Conservation (phyloP, 2,888 invertebrate genomes). For the Punctoribates punctum region DNA sequence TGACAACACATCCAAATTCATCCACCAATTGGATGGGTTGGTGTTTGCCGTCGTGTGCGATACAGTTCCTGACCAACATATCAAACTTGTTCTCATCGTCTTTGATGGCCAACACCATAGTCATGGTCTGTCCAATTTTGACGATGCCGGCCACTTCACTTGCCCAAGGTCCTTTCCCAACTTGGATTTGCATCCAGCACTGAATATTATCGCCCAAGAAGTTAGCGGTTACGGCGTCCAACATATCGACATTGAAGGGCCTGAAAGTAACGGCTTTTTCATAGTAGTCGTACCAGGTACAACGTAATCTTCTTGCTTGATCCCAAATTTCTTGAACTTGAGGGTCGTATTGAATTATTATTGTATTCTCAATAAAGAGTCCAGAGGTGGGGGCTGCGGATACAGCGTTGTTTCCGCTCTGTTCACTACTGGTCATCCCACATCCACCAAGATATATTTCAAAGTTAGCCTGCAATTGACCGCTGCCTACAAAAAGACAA, state of each 20-base stretch:
- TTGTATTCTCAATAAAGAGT: conserved; percentile 89
- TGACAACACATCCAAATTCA: conserved; percentile 85
- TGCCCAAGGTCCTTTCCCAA: conserved; percentile 95
- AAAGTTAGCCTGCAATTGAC: conserved; percentile 83
- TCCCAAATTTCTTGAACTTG: conserved; percentile 95
- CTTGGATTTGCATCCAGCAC: conserved; percentile 97
- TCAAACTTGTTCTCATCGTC: conserved; percentile 94
- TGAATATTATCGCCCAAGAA: conserved; percentile 91
- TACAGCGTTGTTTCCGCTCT: conserved; percentile 42
- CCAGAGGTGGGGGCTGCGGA: conserved; percentile 56
- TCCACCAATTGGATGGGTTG: conserved; percentile 89
- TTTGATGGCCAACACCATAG: conserved; percentile 91
- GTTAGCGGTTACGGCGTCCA: conserved; percentile 90
- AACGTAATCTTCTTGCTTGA: conserved; percentile 83
- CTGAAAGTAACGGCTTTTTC: conserved; percentile 91
- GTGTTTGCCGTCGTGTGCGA: conserved; percentile 88
- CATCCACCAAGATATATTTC: conserved; percentile 90
- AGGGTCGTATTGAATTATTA: conserved; percentile 84
- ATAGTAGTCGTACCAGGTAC: conserved; percentile 95
- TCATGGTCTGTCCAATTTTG: conserved; percentile 94
- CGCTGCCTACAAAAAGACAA: conserved; percentile 62
- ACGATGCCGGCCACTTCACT: conserved; percentile 92
- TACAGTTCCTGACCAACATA: conserved; percentile 89
- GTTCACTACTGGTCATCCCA: conserved; percentile 85
- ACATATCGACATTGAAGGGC: conserved; percentile 86